Conservation (phyloP, 37 sponge, comb jelly and placozoan genomes). For the Tethya wilhelma region DNA sequence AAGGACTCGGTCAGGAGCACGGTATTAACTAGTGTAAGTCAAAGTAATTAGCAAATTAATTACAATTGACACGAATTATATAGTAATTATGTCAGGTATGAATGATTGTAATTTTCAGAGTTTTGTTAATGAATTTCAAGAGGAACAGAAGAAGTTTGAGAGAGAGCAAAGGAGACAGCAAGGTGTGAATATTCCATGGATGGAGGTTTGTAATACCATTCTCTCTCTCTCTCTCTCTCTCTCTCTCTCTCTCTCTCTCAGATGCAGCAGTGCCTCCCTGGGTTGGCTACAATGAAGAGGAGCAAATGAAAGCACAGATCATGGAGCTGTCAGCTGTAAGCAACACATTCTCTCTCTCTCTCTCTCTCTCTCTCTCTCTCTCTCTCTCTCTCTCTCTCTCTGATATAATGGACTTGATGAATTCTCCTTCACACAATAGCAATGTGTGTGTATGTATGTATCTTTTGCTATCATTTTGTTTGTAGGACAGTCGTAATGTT, state of each 20-base stretch:
- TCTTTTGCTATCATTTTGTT: not conserved
- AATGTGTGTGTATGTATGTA: not conserved
- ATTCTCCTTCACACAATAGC: not conserved
- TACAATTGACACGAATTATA: not conserved
- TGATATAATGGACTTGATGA: not conserved
- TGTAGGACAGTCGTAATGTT: conserved; percentile 91
- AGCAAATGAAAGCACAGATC: conserved; percentile 95
- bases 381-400: not conserved
- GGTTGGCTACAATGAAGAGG: conserved; percentile 98
- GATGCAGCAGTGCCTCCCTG: conserved; percentile 94
- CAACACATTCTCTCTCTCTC: not conserved
- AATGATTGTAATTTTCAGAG: conserved; percentile 8
- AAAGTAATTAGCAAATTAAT: too few species aligned
- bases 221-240: not conserved
- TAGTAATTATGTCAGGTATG: not conserved
- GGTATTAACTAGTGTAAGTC: conserved; percentile 29
- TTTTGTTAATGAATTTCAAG: conserved; percentile 77
- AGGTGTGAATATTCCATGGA: conserved; percentile 25
- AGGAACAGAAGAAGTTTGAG: conserved; percentile 84
- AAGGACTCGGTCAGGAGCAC: conserved; percentile 46
- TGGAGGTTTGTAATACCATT: not conserved
- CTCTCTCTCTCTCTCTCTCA: not conserved
- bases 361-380: not conserved
- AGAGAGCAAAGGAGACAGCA: conserved; percentile 52
- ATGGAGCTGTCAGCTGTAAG: conserved; percentile 89